Base-by-base conservation (phyloP, 2,113 vertebrate genomes). In the Ochotona princeps region DNA sequence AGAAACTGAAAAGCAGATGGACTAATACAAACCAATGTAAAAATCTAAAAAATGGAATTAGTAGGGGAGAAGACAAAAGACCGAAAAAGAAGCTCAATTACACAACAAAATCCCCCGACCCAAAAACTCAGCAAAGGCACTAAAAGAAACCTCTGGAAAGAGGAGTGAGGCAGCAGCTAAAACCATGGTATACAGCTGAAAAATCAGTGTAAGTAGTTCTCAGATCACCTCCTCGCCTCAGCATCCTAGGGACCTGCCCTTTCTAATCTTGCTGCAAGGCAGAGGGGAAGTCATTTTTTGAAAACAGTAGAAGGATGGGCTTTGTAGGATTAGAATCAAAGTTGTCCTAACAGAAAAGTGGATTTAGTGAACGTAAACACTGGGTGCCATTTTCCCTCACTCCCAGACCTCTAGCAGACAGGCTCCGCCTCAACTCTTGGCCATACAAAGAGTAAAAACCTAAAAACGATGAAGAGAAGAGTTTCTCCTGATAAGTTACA, bases 161-260 rank as follows among this genome's bases (percentile, higher is more conserved):
- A 83, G n/a, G 30, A 14, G 7, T 20, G 3, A 13, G 1, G 0
- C 74, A 4, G 35, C 25, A 67, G 20, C 30, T 81, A 83, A 67
- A 87, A 81, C 38, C 38, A 44, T 44, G 30, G 32, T 21, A 87
- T n/a, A 76, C 1, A 0, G 20, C 25, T 81, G 38, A 75, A 92
- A 95, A 85, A 67, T 85, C 5, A 76, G 88, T 84, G 69, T 92
- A 95, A 92, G 44, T 75, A 88, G 51, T 47, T 17, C 90, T 90
- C 69, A 70, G 38, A 88, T 28, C 54, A 15, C 20, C 32, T 83
- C n/a, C 13, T 89, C 60, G 51, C 83, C 38, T 87, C 49, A 81
- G 61, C 17, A 89, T 79, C 82, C 32, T 61, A 73, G 44, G 38
- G 69, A 90, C 32, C 86, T 63, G 49, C 14, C 44, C 76, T 79